These are phyloP conservation scores for Acleris cristana DNA, from an alignment of 2,888 invertebrate species.

Conservation along the genomic window DNA sequence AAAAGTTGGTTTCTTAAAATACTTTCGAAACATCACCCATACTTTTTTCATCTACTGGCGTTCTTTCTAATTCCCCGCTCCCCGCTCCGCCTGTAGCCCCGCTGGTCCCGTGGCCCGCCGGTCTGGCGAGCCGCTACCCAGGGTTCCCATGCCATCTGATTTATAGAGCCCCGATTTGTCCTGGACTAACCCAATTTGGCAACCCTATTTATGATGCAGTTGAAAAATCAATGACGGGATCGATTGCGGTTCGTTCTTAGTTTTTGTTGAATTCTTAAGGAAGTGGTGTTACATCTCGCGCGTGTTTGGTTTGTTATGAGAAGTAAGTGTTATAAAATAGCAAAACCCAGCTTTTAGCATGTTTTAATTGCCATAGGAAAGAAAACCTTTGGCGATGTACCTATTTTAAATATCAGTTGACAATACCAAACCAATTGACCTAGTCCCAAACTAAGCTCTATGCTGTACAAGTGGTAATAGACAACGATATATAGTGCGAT, in stretches of 20 bases:
- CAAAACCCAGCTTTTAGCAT: too few relatives aligned
- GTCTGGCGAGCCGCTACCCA: slow-evolving; percentile 53
- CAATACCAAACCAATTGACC: too few relatives aligned
- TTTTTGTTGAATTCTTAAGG: not conserved
- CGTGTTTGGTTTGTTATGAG: not conserved
- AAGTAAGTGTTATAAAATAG: too few relatives aligned
- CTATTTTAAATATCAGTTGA: too few relatives aligned
- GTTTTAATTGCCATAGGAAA: too few relatives aligned
- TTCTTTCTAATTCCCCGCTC: not conserved
- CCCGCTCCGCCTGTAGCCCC: slow-evolving; percentile 23
- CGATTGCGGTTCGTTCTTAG: slow-evolving; percentile 9
- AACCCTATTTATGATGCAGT: slow-evolving; percentile 47
- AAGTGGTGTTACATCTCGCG: too few relatives aligned
- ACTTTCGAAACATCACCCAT: too few relatives aligned
- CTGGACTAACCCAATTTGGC: slow-evolving; percentile 56
- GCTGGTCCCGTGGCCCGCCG: slow-evolving; percentile 46
- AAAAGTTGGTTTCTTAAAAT: too few relatives aligned
- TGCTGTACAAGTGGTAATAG: too few relatives aligned
- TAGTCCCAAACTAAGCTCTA: too few relatives aligned
- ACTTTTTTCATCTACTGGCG: not conserved
- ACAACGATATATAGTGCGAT: too few relatives aligned
- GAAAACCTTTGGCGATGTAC: too few relatives aligned
- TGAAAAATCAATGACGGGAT: slow-evolving; percentile 40
- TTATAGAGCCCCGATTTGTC: slow-evolving; percentile 53
- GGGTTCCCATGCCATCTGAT: slow-evolving; percentile 61